These are phyloP conservation scores for Ephialtes manifestator DNA, from an alignment of 2,888 invertebrate species.

Conservation along the genomic window DNA sequence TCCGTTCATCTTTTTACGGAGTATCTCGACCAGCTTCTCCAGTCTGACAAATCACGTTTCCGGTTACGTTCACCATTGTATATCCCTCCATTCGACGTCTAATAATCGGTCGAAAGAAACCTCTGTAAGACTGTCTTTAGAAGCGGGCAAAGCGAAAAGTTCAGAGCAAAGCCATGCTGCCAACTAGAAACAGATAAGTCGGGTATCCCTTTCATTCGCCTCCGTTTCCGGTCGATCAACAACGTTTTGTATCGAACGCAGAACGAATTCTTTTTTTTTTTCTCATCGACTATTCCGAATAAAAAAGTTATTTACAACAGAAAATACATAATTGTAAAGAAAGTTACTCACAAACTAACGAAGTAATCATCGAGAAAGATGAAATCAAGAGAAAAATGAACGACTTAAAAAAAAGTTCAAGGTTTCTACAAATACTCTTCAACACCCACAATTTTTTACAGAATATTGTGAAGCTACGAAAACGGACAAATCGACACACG, in stretches of 20 bases:
- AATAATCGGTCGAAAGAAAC: conserved; percentile 76
- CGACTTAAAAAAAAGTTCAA: not conserved
- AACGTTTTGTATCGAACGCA: conserved; percentile 59
- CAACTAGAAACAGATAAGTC: conserved; percentile 78
- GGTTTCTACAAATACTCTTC: not conserved
- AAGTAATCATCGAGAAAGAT: not conserved
- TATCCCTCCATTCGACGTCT: conserved; percentile 72
- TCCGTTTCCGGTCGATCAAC: conserved; percentile 1
- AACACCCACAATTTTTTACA: not conserved
- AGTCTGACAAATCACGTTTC: conserved; percentile 84
- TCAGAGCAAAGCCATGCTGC: conserved; percentile 82
- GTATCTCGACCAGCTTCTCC: conserved; percentile 83
- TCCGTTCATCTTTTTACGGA: conserved; percentile 79
- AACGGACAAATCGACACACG: conserved; percentile 28
- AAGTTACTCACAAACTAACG: not conserved
- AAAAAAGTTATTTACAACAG: not conserved
- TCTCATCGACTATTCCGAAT: not conserved
- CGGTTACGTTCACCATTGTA: conserved; percentile 75
- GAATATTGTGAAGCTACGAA: not conserved
- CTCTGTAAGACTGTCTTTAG: conserved; percentile 78
- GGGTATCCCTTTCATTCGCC: conserved; percentile 47
- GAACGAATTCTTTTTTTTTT: conserved; percentile 4
- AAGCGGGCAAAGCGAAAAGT: conserved; percentile 81
- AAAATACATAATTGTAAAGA: not conserved
- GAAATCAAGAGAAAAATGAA: not conserved